Conservation (phyloP, 2,888 invertebrate genomes). For the Diplolepis rosae region DNA sequence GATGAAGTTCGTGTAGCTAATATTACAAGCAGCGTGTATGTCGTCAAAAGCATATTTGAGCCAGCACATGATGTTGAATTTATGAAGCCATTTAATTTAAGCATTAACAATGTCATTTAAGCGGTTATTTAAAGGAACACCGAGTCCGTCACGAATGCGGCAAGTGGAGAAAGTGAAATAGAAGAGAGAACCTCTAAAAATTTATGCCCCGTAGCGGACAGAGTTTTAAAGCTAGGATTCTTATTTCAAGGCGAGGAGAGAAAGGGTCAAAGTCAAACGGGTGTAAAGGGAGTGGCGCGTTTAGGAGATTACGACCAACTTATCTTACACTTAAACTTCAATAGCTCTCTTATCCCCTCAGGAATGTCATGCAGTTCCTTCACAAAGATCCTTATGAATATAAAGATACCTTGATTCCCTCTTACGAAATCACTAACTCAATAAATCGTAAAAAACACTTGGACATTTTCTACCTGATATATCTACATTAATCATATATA, state of each 20-base stretch:
- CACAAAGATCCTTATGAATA: conserved; percentile 1
- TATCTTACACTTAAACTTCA: conserved; percentile 19
- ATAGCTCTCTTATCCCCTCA: conserved; percentile 9
- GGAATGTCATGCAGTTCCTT: not conserved
- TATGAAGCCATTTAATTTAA: conserved; percentile 4
- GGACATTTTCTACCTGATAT: not conserved
- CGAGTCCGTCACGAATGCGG: not conserved
- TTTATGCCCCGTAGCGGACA: conserved; percentile 22
- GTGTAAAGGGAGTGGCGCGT: conserved; percentile 13
- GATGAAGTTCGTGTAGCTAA: no score
- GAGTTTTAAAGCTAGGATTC: not conserved
- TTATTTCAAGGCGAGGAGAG: not conserved
- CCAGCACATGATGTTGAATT: not conserved
- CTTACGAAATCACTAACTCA: not conserved
- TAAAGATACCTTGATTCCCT: not conserved
- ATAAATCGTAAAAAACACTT: not conserved
- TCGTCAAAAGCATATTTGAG: not conserved
- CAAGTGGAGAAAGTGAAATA: conserved; percentile 14
- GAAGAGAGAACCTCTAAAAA: conserved; percentile 18
- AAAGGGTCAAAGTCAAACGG: conserved; percentile 10
- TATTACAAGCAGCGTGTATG: no score
- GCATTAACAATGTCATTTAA: not conserved
- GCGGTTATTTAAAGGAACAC: conserved; percentile 21
- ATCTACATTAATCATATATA: not conserved
- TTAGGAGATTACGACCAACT: conserved; percentile 23